Conservation (phyloP, 2,113 vertebrate genomes). For the Sphaerodactylus townsendi region DNA sequence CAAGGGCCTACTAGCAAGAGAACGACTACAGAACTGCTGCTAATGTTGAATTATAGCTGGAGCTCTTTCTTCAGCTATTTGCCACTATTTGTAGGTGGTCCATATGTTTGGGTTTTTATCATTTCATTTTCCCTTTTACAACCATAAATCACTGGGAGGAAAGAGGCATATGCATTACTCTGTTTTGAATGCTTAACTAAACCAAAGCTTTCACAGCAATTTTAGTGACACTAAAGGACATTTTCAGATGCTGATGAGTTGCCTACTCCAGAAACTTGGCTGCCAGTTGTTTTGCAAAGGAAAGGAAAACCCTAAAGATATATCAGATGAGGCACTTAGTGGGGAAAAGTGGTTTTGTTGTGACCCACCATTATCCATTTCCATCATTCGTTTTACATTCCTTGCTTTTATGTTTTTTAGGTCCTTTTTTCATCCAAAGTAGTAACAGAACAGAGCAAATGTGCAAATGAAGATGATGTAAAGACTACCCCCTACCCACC, state of each 20-base stretch:
- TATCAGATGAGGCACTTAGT: not conserved
- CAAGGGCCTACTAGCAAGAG: not conserved
- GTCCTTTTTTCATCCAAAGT: too few relatives aligned
- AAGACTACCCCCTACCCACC: too few relatives aligned
- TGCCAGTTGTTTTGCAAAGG: not conserved
- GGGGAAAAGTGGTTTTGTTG: not conserved
- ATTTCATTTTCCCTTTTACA: not conserved
- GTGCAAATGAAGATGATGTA: too few relatives aligned
- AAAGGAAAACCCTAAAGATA: rapidly evolving
- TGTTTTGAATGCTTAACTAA: not conserved
- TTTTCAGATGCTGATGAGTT: not conserved
- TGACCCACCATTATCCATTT: not conserved
- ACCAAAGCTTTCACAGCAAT: not conserved
- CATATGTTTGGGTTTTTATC: not conserved
- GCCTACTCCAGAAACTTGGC: not conserved
- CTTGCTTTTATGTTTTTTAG: too few relatives aligned
- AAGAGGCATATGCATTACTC: not conserved
- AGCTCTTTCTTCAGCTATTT: not conserved
- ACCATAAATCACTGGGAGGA: constrained; percentile 17
- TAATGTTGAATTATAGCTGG: not conserved
- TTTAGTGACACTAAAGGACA: not conserved
- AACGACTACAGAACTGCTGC: not conserved
- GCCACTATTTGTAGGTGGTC: not conserved
- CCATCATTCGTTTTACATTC: not conserved
- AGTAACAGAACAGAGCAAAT: too few relatives aligned